These are phyloP conservation scores for Antrozous pallidus DNA, from an alignment of 2,797 vertebrate species.

Conservation along the genomic window DNA sequence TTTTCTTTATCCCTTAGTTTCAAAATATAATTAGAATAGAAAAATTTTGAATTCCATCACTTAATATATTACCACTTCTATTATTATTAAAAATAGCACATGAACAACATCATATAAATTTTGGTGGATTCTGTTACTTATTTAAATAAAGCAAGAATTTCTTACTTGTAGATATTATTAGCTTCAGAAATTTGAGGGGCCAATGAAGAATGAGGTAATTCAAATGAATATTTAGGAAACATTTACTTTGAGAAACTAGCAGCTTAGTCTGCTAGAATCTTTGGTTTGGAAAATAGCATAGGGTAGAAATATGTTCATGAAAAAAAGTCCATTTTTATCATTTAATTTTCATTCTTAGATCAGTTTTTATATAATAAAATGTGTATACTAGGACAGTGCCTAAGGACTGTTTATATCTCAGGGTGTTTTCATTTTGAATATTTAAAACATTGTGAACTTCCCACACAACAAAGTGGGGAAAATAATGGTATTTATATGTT, in stretches of 20 bases:
- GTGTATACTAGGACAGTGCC: not conserved
- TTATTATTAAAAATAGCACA: slow-evolving; percentile 52
- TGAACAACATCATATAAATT: slow-evolving; percentile 26
- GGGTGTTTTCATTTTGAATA: slow-evolving; percentile 49
- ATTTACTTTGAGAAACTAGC: slow-evolving; percentile 12
- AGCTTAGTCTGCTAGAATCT: slow-evolving; percentile 33
- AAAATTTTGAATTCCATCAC: slow-evolving; percentile 20
- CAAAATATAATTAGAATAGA: slow-evolving; percentile 19
- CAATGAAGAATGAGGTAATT: slow-evolving; percentile 35
- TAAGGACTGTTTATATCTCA: not conserved
- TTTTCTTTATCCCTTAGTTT: slow-evolving; percentile 35
- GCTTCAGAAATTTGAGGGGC: slow-evolving; percentile 39
- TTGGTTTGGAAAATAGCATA: slow-evolving; percentile 45
- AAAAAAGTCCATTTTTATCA: slow-evolving; percentile 31
- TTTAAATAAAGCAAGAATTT: slow-evolving; percentile 51
- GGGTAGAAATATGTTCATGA: not conserved
- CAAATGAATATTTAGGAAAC: slow-evolving; percentile 53
- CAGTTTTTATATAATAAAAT: slow-evolving; percentile 14
- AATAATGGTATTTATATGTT: slow-evolving; percentile 69
- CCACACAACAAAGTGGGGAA: slow-evolving; percentile 19
- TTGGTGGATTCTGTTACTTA: slow-evolving; percentile 18
- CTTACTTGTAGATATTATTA: slow-evolving; percentile 30
- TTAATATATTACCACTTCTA: slow-evolving; percentile 3
- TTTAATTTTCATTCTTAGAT: slow-evolving; percentile 50
- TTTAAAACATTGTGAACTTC: slow-evolving; percentile 58